phyloP scores from a whole-genome alignment of 2,113 vertebrate genomes.

The Odontesthes bonariensis region DNA sequence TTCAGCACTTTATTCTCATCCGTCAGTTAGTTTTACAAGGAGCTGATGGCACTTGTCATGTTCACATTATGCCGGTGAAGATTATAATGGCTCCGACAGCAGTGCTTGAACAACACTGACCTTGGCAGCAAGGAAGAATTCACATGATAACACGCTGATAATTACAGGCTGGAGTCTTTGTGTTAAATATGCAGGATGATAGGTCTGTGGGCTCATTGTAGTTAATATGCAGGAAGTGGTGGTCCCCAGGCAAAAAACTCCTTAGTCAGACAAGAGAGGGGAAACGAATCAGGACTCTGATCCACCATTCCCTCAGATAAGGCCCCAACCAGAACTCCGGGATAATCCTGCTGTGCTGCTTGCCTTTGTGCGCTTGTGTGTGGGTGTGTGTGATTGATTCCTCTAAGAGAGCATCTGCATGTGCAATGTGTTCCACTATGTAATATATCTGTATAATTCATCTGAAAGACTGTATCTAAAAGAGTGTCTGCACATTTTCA shows the following conservation, averaged over 20 bases:
- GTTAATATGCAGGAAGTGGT: constrained; percentile 38
- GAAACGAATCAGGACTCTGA: constrained; percentile 59
- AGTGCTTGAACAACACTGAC: constrained; percentile 9
- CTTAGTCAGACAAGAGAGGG: constrained; percentile 46
- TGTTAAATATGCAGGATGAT: constrained; percentile 13
- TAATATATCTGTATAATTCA: constrained; percentile 14
- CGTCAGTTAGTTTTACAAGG: constrained; percentile 40
- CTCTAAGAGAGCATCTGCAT: not conserved
- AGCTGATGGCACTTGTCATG: constrained; percentile 29
- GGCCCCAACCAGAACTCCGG: constrained; percentile 31
- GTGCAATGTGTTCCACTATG: not conserved
- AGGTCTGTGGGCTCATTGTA: not conserved
- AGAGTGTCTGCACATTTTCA: constrained; percentile 2
- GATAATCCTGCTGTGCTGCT: constrained; percentile 43
- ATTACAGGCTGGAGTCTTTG: constrained; percentile 14
- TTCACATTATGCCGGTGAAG: constrained; percentile 6
- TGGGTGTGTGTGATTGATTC: constrained; percentile 14
- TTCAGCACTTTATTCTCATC: constrained; percentile 5
- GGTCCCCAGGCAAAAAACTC: constrained; percentile 45
- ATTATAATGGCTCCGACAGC: not conserved
- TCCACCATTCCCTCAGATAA: constrained; percentile 64
- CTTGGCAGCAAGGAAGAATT: not conserved
- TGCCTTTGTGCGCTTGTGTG: constrained; percentile 16
- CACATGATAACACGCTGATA: not conserved
- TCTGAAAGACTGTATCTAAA: not conserved